Evolutionary conservation across 1,140 invertebrate species (phyloP), one percentile per base, ranked within the genome.

Genomic region (Drosophila carrolli): DNA sequence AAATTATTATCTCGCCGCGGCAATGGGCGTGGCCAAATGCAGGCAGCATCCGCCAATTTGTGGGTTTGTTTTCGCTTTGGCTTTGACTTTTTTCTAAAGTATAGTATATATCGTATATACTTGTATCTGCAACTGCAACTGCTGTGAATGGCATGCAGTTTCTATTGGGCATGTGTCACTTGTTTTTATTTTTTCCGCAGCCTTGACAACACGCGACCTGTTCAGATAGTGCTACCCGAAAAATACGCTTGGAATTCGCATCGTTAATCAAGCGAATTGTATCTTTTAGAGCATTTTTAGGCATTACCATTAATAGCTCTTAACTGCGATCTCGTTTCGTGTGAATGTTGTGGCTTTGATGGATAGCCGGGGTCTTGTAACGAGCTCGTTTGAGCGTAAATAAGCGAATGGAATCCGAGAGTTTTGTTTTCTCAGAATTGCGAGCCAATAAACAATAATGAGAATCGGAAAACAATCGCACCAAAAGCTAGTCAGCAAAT

Each of bases 31-130:
- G 71, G 47, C 48, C 40, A 50, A 61, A 75, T 62, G 75, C 75
- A 83, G 70, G 65, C 80, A 79, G 79, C 75, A 84, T 83, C 81
- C 81, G 81, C 81, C 59, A 78, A 82, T 82, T 82, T 65, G 62
- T 81, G 56, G 56, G 29, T 61, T 81, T 65, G 46, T 38, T 55
- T 62, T 16, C 41, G 44, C 35, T 23, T 37, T 11, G 14, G n/a
- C n/a, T 65, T 53, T 59, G 23, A 23, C 23, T 40, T 59, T 41
- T 43, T 37, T 35, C 41, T 73, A 50, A 14, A 23, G 23, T 23
- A 23, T 23, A 23, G 23, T 4, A 23, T 23, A 23, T 23, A 23
- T 23, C 23, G 23, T 23, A 43, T 43, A 14, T 40, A 47, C 23
- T 47, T 47, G 47, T 14, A 46, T 44, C n/a, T 62, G 63, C 41